These are phyloP conservation scores for Sarcoramphus papa DNA, from an alignment of 2,797 vertebrate genomes.

Conservation along the genomic window DNA sequence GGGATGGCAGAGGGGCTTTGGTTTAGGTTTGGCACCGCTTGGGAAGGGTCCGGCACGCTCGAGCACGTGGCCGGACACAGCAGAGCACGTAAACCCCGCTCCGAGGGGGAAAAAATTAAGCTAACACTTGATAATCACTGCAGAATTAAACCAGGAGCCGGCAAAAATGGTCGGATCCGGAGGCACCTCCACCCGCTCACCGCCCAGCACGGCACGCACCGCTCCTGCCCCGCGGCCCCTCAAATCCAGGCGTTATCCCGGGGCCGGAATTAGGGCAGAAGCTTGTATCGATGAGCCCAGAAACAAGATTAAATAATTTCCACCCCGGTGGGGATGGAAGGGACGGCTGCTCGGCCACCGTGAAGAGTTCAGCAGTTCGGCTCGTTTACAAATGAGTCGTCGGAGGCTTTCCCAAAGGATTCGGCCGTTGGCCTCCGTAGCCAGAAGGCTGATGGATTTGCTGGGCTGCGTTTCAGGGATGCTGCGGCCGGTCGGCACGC, in stretches of 20 bases:
- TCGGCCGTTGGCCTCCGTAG: not conserved
- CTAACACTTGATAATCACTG: not conserved
- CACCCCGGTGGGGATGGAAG: not conserved
- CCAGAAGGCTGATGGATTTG: not conserved
- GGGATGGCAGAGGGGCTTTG: not conserved
- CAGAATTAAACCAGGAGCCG: not conserved
- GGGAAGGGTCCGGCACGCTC: not conserved
- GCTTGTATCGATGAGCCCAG: not conserved
- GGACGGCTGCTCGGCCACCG: not conserved
- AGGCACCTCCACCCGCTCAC: not conserved
- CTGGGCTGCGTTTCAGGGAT: not conserved
- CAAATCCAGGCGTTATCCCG: not conserved
- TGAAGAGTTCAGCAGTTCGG: not conserved
- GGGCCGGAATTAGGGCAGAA: not conserved
- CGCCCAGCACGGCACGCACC: fast-evolving
- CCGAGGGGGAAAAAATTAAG: no score
- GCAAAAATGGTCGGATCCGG: fast-evolving
- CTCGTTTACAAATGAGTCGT: not conserved
- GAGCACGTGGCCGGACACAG: not conserved
- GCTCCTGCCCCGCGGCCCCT: not conserved
- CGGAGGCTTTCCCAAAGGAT: not conserved
- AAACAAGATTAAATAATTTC: not conserved
- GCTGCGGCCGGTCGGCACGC: not conserved
- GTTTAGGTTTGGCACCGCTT: no score
- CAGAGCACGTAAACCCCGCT: fast-evolving